Evolutionary conservation across 2,888 invertebrate genomes (phyloP).

Genomic region (Heliconius hortense): DNA sequence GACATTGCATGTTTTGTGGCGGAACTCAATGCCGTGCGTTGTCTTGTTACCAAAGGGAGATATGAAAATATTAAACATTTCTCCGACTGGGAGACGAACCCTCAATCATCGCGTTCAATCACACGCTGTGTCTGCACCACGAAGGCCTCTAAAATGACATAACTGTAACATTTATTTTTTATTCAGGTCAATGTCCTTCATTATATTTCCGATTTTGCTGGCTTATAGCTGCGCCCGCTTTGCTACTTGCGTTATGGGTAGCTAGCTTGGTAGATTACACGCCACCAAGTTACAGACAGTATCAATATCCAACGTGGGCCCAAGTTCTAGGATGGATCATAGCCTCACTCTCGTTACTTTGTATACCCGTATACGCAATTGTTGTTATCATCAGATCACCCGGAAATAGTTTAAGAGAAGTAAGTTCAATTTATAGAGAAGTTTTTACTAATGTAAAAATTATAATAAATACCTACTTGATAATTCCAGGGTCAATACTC

Average conservation of each 20-base stretch:
- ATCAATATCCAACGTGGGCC: slow-evolving; percentile 92
- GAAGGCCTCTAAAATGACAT: background rate
- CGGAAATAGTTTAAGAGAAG: slow-evolving; percentile 84
- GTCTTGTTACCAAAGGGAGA: too few relatives aligned
- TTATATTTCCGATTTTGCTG: slow-evolving; percentile 93
- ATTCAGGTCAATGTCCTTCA: slow-evolving; percentile 84
- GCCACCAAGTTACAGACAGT: slow-evolving; percentile 91
- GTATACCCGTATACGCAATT: slow-evolving; percentile 92
- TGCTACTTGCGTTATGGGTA: slow-evolving; percentile 93
- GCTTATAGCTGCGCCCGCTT: slow-evolving; percentile 89
- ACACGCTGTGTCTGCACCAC: too few relatives aligned
- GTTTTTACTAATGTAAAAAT: background rate
- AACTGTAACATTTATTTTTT: background rate
- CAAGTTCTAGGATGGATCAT: slow-evolving; percentile 93
- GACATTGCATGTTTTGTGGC: too few relatives aligned
- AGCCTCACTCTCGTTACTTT: slow-evolving; percentile 90
- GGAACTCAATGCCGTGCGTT: too few relatives aligned
- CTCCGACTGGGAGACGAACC: too few relatives aligned
- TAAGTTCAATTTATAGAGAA: slow-evolving; percentile 23
- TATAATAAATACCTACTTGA: background rate
- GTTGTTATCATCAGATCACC: slow-evolving; percentile 86
- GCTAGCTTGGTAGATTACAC: slow-evolving; percentile 94
- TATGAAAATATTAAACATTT: too few relatives aligned
- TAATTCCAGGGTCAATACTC: background rate
- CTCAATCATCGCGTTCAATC: too few relatives aligned